Percentiles rank a stretch among this genome's conserved stretches.
Conservation (phyloP, 2,113 vertebrate genomes). For the Salvelinus sp. region DNA sequence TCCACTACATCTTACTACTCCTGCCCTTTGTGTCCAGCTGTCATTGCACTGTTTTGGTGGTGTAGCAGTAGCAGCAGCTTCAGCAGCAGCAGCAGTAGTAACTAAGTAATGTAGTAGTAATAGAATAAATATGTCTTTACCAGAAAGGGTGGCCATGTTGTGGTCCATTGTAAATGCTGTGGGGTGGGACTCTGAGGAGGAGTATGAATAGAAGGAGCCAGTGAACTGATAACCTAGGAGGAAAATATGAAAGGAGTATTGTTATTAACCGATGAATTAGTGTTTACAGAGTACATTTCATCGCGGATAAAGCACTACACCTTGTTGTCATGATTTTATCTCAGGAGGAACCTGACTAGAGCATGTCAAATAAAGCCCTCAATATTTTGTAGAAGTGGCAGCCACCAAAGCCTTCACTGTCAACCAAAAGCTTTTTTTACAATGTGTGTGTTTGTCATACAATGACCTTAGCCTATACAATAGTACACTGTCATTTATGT, state of each 20-base stretch:
- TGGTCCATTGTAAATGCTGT: slow-evolving; percentile 84
- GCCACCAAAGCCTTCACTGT: neutral
- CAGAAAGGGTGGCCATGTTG: slow-evolving; percentile 80
- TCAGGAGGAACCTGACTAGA: slow-evolving; percentile 16
- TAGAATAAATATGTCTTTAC: slow-evolving; percentile 67
- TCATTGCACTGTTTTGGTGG: too few relatives aligned
- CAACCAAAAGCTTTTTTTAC: neutral
- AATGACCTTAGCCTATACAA: too few relatives aligned
- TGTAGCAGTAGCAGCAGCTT: neutral
- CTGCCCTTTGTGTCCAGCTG: neutral
- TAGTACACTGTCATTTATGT: too few relatives aligned
- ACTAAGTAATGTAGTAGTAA: neutral
- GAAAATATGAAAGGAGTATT: neutral
- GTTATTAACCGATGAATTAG: neutral
- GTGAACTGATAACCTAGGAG: slow-evolving; percentile 91
- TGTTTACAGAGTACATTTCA: neutral
- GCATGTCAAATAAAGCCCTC: slow-evolving; percentile 1
- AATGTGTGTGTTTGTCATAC: neutral
- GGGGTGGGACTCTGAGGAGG: slow-evolving; percentile 87
- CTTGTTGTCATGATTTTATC: neutral
- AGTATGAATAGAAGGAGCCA: slow-evolving; percentile 93
- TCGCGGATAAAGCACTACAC: neutral
- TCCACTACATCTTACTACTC: neutral
- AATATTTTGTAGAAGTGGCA: slow-evolving; percentile 16
- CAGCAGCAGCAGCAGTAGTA: neutral